Base-by-base conservation (phyloP, 1,140 invertebrate species). In the Phthorimaea operculella region DNA sequence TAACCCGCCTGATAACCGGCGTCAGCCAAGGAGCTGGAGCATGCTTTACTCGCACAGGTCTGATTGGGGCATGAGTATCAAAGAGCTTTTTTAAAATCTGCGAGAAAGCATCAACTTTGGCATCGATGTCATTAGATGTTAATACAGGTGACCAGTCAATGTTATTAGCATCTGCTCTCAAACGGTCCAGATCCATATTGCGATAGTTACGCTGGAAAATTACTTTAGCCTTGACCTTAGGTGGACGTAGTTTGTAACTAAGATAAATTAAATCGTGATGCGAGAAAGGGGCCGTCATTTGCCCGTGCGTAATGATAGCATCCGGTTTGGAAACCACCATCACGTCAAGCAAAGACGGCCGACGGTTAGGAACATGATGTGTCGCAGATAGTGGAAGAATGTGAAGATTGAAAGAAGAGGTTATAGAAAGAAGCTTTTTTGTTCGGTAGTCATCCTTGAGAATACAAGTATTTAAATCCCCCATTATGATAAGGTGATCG, bases 281-380 rank as follows among this genome's bases (percentile, higher is more conserved):
- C n/a, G 36, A 39, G n/a, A n/a, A n/a, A n/a, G n/a, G 36, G n/a
- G 36, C 36, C 36, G 36, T 12, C 36, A 39, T 39, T 39, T 39
- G 36, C 36, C 36, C 36, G 12, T 51, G 50, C 14, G 12, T 33
- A 14, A 28, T 15, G 9, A 50, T n/a, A 11, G 21, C 17, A 6
- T 51, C 33, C 9, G 50, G 50, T n/a, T 21, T 33, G 8, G 50
- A 51, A 5, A 33, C 33, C 15, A 52, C 7, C 7, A 52, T 52
- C 5, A 52, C 16, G 12, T 42, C 51, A 4, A 52, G 17, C 15
- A 52, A 36, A 42, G 51, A 52, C 6, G 51, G 51, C 4, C 14
- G 8, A 42, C 51, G n/a, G 21, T 52, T 52, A 33, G 33, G 33
- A 39, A 36, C 11, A 15, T 47, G 15, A 16, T 52, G 33, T n/a